A percentile compares a stretch with the other conserved stretches of the same genome.
Conservation (phyloP, 2,113 vertebrate species). For the Protobothrops flavoviridis region DNA sequence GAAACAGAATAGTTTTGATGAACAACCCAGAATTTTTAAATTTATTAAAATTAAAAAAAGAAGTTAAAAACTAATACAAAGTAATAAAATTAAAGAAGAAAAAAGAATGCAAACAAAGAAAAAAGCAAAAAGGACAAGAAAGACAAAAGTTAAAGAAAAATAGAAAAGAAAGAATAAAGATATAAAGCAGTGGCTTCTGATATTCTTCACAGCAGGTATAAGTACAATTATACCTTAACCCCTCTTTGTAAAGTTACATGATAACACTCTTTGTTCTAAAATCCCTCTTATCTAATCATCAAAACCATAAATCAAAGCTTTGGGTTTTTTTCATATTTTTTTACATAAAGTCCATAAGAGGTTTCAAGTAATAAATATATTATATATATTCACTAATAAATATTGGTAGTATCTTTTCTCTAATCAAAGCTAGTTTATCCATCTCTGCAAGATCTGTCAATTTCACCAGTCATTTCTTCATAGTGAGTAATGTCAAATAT, state of each 20-base stretch:
- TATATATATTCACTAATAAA: background rate
- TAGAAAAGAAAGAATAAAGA: background rate
- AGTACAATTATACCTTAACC: background rate
- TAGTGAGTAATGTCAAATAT: background rate
- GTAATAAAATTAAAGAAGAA: background rate
- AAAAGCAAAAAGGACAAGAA: background rate
- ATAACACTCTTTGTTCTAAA: background rate
- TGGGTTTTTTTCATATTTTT: background rate
- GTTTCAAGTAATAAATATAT: background rate
- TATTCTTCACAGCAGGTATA: background rate
- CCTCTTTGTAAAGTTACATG: background rate
- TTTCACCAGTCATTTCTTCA: background rate
- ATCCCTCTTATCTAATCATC: background rate
- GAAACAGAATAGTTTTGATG: background rate
- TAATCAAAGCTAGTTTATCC: background rate
- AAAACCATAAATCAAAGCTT: background rate
- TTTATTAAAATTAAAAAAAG: background rate
- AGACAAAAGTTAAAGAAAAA: background rate
- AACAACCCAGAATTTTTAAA: background rate
- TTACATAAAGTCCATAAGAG: background rate
- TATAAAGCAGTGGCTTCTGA: background rate
- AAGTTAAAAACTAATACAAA: background rate
- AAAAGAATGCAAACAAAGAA: background rate
- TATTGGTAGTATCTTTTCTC: background rate
- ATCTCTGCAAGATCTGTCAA: background rate